Percentiles rank a stretch among this genome's conserved stretches.
Evolutionary conservation across 2,113 vertebrate species (phyloP).

Genomic region (Brachyhypopomus occidentalis): DNA sequence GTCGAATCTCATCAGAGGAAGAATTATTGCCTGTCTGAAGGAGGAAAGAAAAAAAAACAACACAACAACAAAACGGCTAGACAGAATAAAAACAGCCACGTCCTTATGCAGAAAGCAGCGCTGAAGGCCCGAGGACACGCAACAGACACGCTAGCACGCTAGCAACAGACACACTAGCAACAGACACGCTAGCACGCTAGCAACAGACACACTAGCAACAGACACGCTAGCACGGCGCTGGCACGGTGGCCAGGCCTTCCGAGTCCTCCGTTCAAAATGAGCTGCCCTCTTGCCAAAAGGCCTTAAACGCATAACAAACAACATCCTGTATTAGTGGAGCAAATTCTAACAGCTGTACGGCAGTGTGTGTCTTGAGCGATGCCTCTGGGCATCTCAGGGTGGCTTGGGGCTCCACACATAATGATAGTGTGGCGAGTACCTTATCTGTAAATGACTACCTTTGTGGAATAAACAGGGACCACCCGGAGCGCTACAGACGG

Average conservation of each 20-base stretch:
- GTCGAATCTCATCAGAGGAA: slow-evolving; percentile 27
- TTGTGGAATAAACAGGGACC: slow-evolving; percentile 39
- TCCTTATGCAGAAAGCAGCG: not conserved
- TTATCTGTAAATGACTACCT: slow-evolving; percentile 51
- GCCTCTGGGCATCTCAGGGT: not conserved
- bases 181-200: too few species aligned
- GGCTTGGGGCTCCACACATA: slow-evolving; percentile 12
- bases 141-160: not conserved
- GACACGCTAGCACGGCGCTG: not conserved
- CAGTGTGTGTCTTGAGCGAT: not conserved
- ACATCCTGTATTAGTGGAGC: slow-evolving; percentile 11
- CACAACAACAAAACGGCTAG: not conserved
- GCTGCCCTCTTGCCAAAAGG: not conserved
- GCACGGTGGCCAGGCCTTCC: not conserved
- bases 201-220: too few species aligned
- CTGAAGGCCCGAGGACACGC: not conserved
- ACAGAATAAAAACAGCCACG: not conserved
- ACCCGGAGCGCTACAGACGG: slow-evolving; percentile 48
- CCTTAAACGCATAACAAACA: not conserved
- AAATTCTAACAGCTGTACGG: not conserved
- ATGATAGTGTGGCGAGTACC: slow-evolving; percentile 34
- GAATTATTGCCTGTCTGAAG: not conserved
- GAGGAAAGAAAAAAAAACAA: not conserved
- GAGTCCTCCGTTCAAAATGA: not conserved
- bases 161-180: too few species aligned